Conservation (phyloP, 2,888 invertebrate species). For the Acleris holmiana region DNA sequence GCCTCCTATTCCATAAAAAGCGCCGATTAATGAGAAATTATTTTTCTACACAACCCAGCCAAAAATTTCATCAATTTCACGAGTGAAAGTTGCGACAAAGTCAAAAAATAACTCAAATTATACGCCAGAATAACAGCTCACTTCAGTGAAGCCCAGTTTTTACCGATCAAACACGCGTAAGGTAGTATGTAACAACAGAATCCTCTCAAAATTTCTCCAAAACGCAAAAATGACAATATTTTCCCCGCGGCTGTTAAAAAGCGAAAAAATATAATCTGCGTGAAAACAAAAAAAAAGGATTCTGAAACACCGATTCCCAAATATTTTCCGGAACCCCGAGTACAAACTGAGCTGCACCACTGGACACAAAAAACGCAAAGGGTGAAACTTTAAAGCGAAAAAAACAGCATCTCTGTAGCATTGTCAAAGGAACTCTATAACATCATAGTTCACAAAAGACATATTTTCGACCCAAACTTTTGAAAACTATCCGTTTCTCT, state of each 20-base stretch:
- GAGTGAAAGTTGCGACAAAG: too few relatives aligned
- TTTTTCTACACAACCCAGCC: too few relatives aligned
- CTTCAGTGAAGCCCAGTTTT: too few relatives aligned
- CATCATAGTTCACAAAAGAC: constrained; percentile 2
- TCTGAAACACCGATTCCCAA: background rate
- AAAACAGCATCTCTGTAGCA: background rate
- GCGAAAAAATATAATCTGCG: background rate
- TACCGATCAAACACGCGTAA: too few relatives aligned
- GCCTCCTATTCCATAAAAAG: too few relatives aligned
- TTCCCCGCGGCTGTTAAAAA: background rate
- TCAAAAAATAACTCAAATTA: too few relatives aligned
- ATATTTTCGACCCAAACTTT: background rate
- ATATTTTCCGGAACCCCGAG: background rate
- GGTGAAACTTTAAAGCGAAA: background rate
- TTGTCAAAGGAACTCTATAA: constrained; percentile 11
- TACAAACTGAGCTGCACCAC: background rate
- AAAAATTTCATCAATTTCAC: too few relatives aligned
- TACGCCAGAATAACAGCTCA: too few relatives aligned
- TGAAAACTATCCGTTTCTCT: constrained; percentile 1
- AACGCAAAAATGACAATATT: background rate
- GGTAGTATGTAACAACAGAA: background rate
- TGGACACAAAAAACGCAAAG: background rate
- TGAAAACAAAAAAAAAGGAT: background rate
- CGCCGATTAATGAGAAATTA: too few relatives aligned
- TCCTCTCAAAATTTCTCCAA: background rate